Conservation (phyloP, 1,140 invertebrate species). For the Scaptomyza hsui region DNA sequence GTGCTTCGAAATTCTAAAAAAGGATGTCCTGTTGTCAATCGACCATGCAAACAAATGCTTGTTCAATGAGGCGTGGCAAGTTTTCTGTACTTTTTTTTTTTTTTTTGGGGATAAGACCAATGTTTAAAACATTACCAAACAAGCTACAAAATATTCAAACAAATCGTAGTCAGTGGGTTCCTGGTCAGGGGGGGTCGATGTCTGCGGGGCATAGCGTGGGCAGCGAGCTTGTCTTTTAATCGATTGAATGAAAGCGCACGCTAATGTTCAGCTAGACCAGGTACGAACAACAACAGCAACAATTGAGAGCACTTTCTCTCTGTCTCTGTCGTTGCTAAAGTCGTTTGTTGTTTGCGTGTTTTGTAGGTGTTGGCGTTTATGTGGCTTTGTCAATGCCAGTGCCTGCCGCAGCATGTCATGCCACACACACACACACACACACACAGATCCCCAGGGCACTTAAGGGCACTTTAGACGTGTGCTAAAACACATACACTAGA, state of each 20-base stretch:
- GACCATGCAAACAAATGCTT: slow-evolving; percentile 21
- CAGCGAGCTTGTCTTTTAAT: slow-evolving; percentile 56
- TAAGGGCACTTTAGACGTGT: slow-evolving; percentile 77
- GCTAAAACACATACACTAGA: slow-evolving; percentile 32
- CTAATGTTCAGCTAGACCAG: slow-evolving; percentile 59
- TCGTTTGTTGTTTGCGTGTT: slow-evolving; percentile 72
- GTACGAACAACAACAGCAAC: slow-evolving; percentile 4
- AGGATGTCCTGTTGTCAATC: slow-evolving; percentile 24
- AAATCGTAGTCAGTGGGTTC: not conserved
- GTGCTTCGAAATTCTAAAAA: not conserved
- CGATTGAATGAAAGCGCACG: slow-evolving; percentile 62
- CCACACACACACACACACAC: slow-evolving; percentile 53
- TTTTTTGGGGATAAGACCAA: not conserved
- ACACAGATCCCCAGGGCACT: slow-evolving; percentile 69
- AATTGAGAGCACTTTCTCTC: slow-evolving; percentile 10
- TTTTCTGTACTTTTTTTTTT: not conserved
- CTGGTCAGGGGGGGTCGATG: not conserved
- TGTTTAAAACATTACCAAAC: slow-evolving; percentile 42
- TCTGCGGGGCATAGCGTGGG: slow-evolving; percentile 15
- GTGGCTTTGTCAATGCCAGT: slow-evolving; percentile 67
- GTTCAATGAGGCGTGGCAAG: not conserved
- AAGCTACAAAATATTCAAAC: slow-evolving; percentile 23
- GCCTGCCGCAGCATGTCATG: slow-evolving; percentile 49
- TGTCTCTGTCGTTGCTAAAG: not conserved
- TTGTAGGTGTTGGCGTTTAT: slow-evolving; percentile 78